Percentiles rank a stretch among this genome's conserved stretches.
phyloP scores from a whole-genome alignment of 2,113 vertebrate species.

The Labeo catla region DNA sequence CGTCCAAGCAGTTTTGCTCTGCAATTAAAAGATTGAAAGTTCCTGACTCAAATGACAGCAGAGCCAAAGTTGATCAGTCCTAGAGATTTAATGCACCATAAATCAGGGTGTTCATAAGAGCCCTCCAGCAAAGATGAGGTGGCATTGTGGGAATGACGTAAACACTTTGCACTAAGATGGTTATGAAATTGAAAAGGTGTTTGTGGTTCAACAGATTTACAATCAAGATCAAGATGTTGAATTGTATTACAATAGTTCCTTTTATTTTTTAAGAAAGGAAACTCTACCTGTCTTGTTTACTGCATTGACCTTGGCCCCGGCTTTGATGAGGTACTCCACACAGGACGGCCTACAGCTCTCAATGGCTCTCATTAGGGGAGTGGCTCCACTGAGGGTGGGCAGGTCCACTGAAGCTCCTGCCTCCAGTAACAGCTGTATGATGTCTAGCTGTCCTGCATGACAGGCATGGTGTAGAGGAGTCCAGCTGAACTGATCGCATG shows the following conservation, averaged over 20 bases:
- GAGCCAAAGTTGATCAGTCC: slow-evolving; percentile 34
- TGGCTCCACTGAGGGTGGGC: slow-evolving; percentile 78
- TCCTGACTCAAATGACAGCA: slow-evolving; percentile 28
- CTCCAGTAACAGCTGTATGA: slow-evolving; percentile 81
- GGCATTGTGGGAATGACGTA: slow-evolving; percentile 15
- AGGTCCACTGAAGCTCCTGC: slow-evolving; percentile 82
- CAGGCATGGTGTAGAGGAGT: slow-evolving; percentile 94
- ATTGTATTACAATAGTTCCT: background rate
- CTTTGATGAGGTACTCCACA: slow-evolving; percentile 85
- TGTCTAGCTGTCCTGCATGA: slow-evolving; percentile 83
- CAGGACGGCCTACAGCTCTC: slow-evolving; percentile 82
- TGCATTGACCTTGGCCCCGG: slow-evolving; percentile 78
- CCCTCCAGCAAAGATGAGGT: background rate
- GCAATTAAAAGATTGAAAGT: slow-evolving; percentile 50
- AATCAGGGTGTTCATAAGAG: background rate
- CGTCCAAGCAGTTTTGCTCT: slow-evolving; percentile 84
- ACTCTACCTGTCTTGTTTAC: slow-evolving; percentile 84
- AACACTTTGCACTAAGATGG: background rate
- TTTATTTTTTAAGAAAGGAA: background rate
- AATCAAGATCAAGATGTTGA: background rate
- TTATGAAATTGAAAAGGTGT: background rate
- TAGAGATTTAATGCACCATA: slow-evolving; percentile 31
- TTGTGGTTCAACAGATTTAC: background rate
- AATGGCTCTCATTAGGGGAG: slow-evolving; percentile 90
- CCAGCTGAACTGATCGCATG: slow-evolving; percentile 90